A percentile compares a stretch with the other conserved stretches of the same genome.
phyloP scores from a whole-genome alignment of 92 coral and sea anemone species.

The Plumapathes pennacea region DNA sequence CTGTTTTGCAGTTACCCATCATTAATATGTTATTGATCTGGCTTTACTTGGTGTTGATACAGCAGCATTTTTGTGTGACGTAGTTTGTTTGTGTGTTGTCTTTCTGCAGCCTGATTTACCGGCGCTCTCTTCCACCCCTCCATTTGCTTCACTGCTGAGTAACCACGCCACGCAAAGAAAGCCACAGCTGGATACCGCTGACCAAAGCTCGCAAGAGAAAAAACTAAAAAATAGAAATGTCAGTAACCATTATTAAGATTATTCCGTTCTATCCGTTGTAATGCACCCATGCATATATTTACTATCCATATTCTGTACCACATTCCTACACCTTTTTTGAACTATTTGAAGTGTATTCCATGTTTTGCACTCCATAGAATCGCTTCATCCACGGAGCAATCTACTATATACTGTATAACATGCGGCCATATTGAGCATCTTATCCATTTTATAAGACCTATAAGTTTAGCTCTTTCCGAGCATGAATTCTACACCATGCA shows the following conservation, averaged over 20 bases:
- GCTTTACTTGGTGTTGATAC: background rate
- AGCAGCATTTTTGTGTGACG: background rate
- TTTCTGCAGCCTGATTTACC: slow-evolving; percentile 52
- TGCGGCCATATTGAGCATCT: too few species aligned
- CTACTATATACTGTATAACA: too few species aligned
- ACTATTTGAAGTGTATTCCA: too few species aligned
- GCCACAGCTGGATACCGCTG: slow-evolving; percentile 35
- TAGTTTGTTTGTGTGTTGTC: background rate
- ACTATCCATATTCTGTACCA: background rate
- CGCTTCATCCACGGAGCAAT: too few species aligned
- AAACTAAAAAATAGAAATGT: slow-evolving; percentile 48
- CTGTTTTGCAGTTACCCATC: too few species aligned
- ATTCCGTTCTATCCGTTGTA: background rate
- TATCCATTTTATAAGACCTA: too few species aligned
- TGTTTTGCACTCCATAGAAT: too few species aligned
- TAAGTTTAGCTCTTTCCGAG: too few species aligned
- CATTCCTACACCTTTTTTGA: too few species aligned
- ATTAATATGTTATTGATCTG: too few species aligned
- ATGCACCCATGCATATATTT: background rate
- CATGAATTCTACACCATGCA: background rate
- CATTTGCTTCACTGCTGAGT: slow-evolving; percentile 81
- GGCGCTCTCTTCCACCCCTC: slow-evolving; percentile 87
- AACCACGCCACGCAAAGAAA: slow-evolving; percentile 32
- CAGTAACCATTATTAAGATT: background rate
- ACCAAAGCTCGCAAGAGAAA: slow-evolving; percentile 1